Conservation (phyloP, 1,140 invertebrate species). For the Maniola jurtina region DNA sequence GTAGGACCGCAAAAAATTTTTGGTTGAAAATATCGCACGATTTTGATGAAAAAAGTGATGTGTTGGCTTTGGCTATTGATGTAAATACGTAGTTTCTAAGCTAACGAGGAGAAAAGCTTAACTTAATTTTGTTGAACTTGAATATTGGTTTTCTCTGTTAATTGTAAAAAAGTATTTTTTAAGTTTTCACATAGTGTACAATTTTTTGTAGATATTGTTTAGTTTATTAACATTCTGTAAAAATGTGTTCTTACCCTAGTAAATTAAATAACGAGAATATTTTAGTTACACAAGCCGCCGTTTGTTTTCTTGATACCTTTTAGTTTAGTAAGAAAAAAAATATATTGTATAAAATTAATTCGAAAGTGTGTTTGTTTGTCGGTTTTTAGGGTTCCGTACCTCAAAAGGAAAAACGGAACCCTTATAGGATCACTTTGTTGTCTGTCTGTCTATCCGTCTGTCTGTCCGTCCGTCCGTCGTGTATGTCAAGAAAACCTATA, state of each 20-base stretch:
- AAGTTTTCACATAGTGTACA: constrained; percentile 77
- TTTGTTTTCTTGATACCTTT: constrained; percentile 48
- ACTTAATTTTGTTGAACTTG: constrained; percentile 74
- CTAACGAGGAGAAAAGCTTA: constrained; percentile 59
- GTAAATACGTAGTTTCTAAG: constrained; percentile 69
- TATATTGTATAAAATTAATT: no score
- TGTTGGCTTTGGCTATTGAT: constrained; percentile 33
- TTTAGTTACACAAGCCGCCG: constrained; percentile 71
- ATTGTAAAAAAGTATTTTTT: constrained; percentile 67
- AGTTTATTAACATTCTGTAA: constrained; percentile 77
- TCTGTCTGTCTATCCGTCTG: no score
- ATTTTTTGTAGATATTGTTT: constrained; percentile 75
- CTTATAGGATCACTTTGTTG: no score
- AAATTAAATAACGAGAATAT: constrained; percentile 78
- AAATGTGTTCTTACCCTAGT: constrained; percentile 77
- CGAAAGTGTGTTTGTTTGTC: no score
- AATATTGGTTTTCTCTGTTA: constrained; percentile 72
- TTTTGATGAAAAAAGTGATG: not conserved
- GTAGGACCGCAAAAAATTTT: no score
- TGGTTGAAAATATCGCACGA: not conserved
- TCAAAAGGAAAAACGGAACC: no score
- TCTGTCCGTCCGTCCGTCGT: no score
- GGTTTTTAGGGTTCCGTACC: no score
- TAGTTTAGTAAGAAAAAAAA: not conserved
- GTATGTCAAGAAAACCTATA: no score